These are phyloP conservation scores for Amiota minor DNA, from an alignment of 2,888 invertebrate species.

Conservation along the genomic window DNA sequence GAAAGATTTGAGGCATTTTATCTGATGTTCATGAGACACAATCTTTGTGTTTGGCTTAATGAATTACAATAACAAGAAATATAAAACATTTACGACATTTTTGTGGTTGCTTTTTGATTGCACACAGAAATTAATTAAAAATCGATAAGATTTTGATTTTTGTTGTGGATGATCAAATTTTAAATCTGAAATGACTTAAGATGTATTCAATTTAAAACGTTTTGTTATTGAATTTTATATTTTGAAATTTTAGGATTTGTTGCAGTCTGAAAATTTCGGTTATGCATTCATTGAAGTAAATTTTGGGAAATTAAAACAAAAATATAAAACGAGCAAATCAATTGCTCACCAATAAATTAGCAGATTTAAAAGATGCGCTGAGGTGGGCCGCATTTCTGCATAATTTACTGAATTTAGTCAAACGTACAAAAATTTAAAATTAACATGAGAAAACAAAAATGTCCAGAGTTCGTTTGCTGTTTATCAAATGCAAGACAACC, in stretches of 20 bases:
- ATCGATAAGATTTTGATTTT: constrained; percentile 62
- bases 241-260: too few relatives aligned
- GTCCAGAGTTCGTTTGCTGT: too few relatives aligned
- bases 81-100: constrained; percentile 30
- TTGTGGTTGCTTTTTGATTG: constrained; percentile 38
- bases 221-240: not conserved
- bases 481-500: too few relatives aligned
- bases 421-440: too few relatives aligned
- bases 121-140: constrained; percentile 58
- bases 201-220: not conserved
- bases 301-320: not conserved
- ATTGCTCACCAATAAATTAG: constrained; percentile 1
- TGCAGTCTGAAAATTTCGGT: constrained; percentile 5
- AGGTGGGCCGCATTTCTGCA: constrained; percentile 14
- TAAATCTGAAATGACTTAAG: too few relatives aligned
- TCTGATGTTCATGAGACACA: too few relatives aligned
- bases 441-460: too few relatives aligned
- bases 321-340: not conserved
- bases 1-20: too few relatives aligned
- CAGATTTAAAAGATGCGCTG: constrained; percentile 4
- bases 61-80: not conserved
- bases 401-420: constrained; percentile 11
- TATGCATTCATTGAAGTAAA: constrained; percentile 17
- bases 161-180: constrained; percentile 34
- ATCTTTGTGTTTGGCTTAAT: too few relatives aligned